A percentile compares a stretch with the other conserved stretches of the same genome.
Evolutionary conservation across 2,797 vertebrate species (phyloP).

Genomic region (Ptychobarbus kaznakovi): DNA sequence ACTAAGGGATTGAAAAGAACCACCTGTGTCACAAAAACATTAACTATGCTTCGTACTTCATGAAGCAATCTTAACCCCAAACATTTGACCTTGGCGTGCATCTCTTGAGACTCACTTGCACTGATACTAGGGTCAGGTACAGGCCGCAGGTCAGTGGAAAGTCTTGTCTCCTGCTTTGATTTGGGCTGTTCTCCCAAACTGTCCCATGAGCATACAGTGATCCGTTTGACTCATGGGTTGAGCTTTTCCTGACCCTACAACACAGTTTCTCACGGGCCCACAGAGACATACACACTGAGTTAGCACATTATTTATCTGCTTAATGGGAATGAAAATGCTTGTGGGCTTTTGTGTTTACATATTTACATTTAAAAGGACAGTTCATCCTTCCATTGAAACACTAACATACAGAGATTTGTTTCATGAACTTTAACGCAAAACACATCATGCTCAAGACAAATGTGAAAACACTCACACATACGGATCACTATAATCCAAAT

Average conservation of each 20-base stretch:
- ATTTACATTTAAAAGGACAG: slow-evolving; percentile 37
- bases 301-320: slow-evolving; percentile 67
- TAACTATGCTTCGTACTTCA: background rate
- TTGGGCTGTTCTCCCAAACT: slow-evolving; percentile 61
- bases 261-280: slow-evolving; percentile 75
- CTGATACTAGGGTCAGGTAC: background rate
- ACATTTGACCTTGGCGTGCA: background rate
- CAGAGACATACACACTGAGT: slow-evolving; percentile 62
- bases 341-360: slow-evolving; percentile 49
- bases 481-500: slow-evolving; percentile 14
- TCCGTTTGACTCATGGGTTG: slow-evolving; percentile 66
- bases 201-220: slow-evolving; percentile 39
- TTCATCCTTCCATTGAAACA: slow-evolving; percentile 11
- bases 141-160: slow-evolving; percentile 69
- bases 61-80: background rate
- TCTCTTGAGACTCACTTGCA: slow-evolving; percentile 5
- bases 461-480: background rate
- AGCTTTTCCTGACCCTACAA: slow-evolving; percentile 56
- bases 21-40: background rate
- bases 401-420: background rate
- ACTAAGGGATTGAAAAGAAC: background rate
- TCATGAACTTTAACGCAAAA: background rate
- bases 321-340: slow-evolving; percentile 60
- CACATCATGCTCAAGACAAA: background rate
- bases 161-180: slow-evolving; percentile 67